Evolutionary conservation across 1,140 invertebrate genomes (phyloP), one percentile per base, ranked within the genome.

Genomic region (Palaemon carinicauda): DNA sequence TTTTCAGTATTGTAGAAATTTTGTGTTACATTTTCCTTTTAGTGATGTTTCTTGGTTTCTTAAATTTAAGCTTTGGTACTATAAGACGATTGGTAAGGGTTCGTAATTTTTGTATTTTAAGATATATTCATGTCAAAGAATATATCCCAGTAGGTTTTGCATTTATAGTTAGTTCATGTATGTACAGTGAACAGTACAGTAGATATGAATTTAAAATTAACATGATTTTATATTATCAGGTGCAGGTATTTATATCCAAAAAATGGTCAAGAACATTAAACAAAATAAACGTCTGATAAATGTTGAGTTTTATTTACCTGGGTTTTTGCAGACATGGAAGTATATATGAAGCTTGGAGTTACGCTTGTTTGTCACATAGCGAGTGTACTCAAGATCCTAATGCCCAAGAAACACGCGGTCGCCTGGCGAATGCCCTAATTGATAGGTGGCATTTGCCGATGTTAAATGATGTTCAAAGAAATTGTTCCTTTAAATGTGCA

Each of bases 381-480:
- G 51, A 33, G 21, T 87, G 85, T 29, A 31, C 85, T n/a, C 29
- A 65, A n/a, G 85, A 87, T 56, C 85, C 85, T 15, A 75, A 81
- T 69, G 79, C 50, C 33, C 79, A 81, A 27, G 85, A 87, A 29
- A 41, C 60, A n/a, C 71, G 53, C 27, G 54, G 53, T 50, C 51
- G 85, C 24, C 73, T 89, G 29, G 77, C 82, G 7, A 85, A 81
- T 81, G 75, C 73, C 33, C 69, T 89, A 14, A 93, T 96, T 50
- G 94, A 95, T 88, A 91, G 95, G 65, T 96, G 96, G 96, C 95
- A 96, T 91, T 96, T 95, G 91, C 91, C 94, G 81, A 96, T 96
- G 96, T 90, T 96, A 4, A 96, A 96, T 92, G 95, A 96, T 91
- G 92, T 91, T 69, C 90, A 90, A 29, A 92, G 96, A 80, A 96